phyloP scores from a whole-genome alignment of 2,888 invertebrate genomes.

The Serripes groenlandicus region DNA sequence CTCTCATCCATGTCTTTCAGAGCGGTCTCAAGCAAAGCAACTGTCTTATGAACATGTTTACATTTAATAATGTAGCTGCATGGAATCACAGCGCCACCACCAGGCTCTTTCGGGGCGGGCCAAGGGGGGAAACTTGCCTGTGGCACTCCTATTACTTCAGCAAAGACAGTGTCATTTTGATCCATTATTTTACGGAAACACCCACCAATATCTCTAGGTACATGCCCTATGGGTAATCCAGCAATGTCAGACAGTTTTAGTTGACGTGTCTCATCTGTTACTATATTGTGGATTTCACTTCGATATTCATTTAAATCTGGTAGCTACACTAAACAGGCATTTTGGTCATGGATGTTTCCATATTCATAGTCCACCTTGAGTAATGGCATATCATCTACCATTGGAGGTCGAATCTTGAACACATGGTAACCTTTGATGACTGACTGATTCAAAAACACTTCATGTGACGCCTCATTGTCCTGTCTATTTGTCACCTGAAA shows the following conservation, averaged over 20 bases:
- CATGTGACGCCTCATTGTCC: not conserved
- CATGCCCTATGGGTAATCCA: conserved; percentile 39
- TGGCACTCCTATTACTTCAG: conserved; percentile 34
- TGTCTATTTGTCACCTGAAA: not conserved
- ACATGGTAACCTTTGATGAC: conserved; percentile 42
- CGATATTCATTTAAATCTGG: conserved; percentile 20
- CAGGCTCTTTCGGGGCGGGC: conserved; percentile 32
- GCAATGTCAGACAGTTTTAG: conserved; percentile 30
- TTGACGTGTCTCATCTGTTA: conserved; percentile 19
- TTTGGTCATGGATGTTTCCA: conserved; percentile 34
- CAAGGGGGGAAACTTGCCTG: conserved; percentile 43
- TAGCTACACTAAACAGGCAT: conserved; percentile 45
- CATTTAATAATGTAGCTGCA: conserved; percentile 30
- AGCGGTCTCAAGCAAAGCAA: not conserved
- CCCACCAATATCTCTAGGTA: conserved; percentile 21
- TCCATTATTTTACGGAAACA: conserved; percentile 30
- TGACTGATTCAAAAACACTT: conserved; percentile 18
- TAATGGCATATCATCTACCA: conserved; percentile 14
- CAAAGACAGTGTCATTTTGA: not conserved
- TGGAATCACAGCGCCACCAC: conserved; percentile 41
- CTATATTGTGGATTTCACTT: not conserved
- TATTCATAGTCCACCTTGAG: conserved; percentile 37
- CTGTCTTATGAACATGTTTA: not conserved
- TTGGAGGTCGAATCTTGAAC: conserved; percentile 31
- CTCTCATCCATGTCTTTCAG: conserved; percentile 12